phyloP scores from a whole-genome alignment of 2,888 invertebrate species.

The Priocnemis perturbator region DNA sequence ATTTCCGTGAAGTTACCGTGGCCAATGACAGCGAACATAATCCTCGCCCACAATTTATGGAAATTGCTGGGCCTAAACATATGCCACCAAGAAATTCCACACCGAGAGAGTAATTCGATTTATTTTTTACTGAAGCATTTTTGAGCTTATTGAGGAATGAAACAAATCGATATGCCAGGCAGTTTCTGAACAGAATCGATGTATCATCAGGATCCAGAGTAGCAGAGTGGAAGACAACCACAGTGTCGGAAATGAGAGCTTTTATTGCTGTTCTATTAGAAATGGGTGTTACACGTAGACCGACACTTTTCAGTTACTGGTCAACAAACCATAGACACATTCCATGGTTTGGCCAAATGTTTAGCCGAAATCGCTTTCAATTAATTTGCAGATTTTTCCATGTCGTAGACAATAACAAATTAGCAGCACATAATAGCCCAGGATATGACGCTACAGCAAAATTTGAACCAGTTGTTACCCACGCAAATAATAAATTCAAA shows the following conservation, averaged over 20 bases:
- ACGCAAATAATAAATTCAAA: conserved; percentile 53
- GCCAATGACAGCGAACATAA: conserved; percentile 28
- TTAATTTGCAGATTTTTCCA: conserved; percentile 36
- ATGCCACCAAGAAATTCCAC: conserved; percentile 24
- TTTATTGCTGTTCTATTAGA: conserved; percentile 34
- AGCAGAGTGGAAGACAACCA: conserved; percentile 18
- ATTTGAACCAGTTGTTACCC: conserved; percentile 47
- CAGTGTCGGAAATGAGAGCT: conserved; percentile 25
- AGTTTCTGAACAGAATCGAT: conserved; percentile 20
- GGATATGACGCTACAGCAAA: conserved; percentile 50
- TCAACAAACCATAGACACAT: conserved; percentile 31
- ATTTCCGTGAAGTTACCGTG: conserved; percentile 28
- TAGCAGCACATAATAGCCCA: conserved; percentile 37
- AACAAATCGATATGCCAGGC: conserved; percentile 30
- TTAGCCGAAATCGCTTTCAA: conserved; percentile 36
- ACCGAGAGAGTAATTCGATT: conserved; percentile 32
- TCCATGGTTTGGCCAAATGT: conserved; percentile 42
- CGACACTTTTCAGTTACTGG: conserved; percentile 37
- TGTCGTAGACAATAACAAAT: conserved; percentile 31
- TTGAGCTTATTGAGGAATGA: conserved; percentile 23
- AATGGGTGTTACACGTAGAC: conserved; percentile 34
- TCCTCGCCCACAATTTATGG: conserved; percentile 32
- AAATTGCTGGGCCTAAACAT: conserved; percentile 30
- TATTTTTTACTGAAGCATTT: conserved; percentile 29
- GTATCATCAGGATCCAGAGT: conserved; percentile 20